Base-by-base conservation (phyloP, 2,113 vertebrate genomes). In the Dryoscopus gambensis region DNA sequence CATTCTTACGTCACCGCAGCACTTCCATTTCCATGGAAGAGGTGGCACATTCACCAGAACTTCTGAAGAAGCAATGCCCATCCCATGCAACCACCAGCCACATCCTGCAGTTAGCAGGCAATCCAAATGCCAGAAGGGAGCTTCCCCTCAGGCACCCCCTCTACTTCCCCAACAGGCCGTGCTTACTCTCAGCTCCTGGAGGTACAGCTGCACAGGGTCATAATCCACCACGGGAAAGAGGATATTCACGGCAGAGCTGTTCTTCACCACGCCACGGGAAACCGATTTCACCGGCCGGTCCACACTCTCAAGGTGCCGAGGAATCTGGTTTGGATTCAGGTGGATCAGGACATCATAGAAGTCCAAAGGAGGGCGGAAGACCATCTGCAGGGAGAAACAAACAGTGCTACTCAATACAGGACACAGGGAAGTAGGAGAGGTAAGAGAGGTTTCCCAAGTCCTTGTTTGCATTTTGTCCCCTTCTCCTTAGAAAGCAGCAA, bases 291-390 rank as follows among this genome's bases (percentile, higher is more conserved):
- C 20, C 0, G 98, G 98, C 2, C 84, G 88, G 97, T 99, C 99
- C 83, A 99, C 98, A 0, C 98, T 97, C 86, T 99, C 98, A 74
- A 97, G 57, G 37, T 99, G 98, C 33, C 99, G 97, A 22, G 99
- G 99, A 35, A 99, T 97, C 89, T 99, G 99, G 69, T 97, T 98
- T 39, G 98, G 96, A 57, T 97, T 98, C 88, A 99, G 98, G 97
- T 98, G 98, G 96, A 99, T 99, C 64, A 99, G 94, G 44, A 99
- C 98, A 7, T 99, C 99, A 0, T 99, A 99, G 37, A 97, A 95
- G 25, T 99, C 99, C 95, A 99, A 60, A 31, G 99, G 98, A n/a
- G 99, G 99, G 31, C 99, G 98, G 97, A 99, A 98, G 56, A 97
- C 97, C 64, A 98, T 98, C 99, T 99, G 87, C 60, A 91, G 39